Evolutionary conservation across 2,888 invertebrate genomes (phyloP).

Genomic region (Corbicula japonica): DNA sequence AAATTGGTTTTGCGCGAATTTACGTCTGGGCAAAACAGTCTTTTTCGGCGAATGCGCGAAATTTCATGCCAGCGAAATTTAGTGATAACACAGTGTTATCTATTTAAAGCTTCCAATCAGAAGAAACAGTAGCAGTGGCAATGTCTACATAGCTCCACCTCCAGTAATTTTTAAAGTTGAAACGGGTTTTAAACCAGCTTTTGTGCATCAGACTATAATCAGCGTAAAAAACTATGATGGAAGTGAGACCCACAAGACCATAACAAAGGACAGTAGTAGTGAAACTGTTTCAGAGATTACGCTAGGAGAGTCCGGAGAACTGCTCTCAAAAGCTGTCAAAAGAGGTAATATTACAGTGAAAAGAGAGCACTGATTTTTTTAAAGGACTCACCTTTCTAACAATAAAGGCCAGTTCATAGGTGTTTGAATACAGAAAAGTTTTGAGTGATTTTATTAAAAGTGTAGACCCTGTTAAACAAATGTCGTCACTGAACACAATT

Average conservation of each 20-base stretch:
- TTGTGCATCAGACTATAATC: conserved; percentile 75
- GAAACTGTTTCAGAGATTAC: conserved; percentile 79
- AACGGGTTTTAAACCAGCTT: conserved; percentile 80
- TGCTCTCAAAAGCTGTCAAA: conserved; percentile 62
- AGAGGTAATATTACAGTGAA: conserved; percentile 65
- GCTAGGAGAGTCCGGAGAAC: conserved; percentile 69
- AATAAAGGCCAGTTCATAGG: too few species aligned
- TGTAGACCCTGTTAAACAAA: too few species aligned
- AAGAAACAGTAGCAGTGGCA: conserved; percentile 59
- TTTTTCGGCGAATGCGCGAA: too few species aligned
- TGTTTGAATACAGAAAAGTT: too few species aligned
- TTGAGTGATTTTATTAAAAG: too few species aligned
- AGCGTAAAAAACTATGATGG: conserved; percentile 84
- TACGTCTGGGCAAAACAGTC: too few species aligned
- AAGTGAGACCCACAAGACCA: conserved; percentile 80
- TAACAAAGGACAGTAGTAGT: conserved; percentile 75
- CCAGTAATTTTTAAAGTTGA: conserved; percentile 82
- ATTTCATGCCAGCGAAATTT: too few species aligned
- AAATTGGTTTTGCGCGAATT: too few species aligned
- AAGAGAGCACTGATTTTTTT: too few species aligned
- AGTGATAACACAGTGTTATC: too few species aligned
- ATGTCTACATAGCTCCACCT: conserved; percentile 74
- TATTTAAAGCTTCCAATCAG: conserved; percentile 16
- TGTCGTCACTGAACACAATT: too few species aligned
- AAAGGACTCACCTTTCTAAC: too few species aligned